phyloP scores from a whole-genome alignment of 2,113 vertebrate species.

The Hemicordylus capensis region DNA sequence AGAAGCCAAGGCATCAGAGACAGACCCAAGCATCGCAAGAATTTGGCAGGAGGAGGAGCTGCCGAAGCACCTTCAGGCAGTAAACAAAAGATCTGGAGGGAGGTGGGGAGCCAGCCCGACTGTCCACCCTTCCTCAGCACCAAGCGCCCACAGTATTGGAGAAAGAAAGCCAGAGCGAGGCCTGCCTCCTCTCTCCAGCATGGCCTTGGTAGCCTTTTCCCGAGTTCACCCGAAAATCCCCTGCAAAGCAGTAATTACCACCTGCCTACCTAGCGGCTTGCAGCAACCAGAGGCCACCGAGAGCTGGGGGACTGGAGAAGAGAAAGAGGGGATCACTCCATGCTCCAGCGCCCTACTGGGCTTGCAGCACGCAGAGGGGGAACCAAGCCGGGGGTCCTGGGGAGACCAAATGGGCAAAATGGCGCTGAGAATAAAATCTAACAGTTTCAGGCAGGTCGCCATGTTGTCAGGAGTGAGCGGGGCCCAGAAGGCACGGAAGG shows the following conservation, averaged over 20 bases:
- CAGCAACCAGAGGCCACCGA: background rate
- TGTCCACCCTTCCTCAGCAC: too few relatives aligned
- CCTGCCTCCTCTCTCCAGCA: background rate
- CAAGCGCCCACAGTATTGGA: background rate
- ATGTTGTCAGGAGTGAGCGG: conserved; percentile 86
- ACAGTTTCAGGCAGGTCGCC: conserved; percentile 82
- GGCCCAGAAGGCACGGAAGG: background rate
- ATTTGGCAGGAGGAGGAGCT: background rate
- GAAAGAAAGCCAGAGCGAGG: background rate
- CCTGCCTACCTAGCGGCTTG: too few relatives aligned
- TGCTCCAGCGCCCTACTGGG: conserved; percentile 53
- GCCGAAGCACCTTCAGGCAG: conserved; percentile 11
- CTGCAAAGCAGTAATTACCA: background rate
- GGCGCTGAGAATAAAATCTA: conserved; percentile 88
- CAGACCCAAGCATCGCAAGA: conserved; percentile 2
- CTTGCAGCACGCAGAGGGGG: conserved; percentile 32
- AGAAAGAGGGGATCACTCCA: conserved; percentile 11
- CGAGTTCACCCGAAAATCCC: background rate
- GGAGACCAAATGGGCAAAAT: conserved; percentile 93
- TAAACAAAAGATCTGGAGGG: background rate
- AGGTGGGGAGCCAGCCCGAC: conserved; percentile 17
- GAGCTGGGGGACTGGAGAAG: background rate
- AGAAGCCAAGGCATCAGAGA: conserved; percentile 56
- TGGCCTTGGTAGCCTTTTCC: background rate
- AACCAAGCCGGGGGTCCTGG: conserved; percentile 39